phyloP scores from a whole-genome alignment of 2,797 vertebrate genomes.

The Alcedo quadribrachys region DNA sequence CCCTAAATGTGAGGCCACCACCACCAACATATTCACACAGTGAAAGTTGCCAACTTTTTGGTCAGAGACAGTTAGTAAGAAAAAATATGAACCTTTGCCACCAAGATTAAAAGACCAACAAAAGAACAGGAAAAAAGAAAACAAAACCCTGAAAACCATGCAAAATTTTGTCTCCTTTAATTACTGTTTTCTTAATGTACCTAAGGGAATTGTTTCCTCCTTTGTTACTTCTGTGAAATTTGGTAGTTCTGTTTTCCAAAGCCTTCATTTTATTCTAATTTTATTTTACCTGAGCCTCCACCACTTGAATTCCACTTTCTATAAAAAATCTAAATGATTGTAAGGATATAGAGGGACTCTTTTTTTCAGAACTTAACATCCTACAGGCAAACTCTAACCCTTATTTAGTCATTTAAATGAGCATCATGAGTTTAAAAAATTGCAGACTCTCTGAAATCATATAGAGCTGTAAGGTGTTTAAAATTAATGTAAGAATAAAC shows the following conservation, averaged over 20 bases:
- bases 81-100: not conserved
- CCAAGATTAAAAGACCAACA: not conserved
- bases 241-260: not conserved
- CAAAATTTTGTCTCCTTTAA: not conserved
- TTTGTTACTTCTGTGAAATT: not conserved
- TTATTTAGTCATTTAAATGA: not conserved
- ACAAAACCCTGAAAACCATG: not conserved
- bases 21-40: not conserved
- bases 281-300: not conserved
- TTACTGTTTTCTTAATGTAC: not conserved
- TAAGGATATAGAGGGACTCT: not conserved
- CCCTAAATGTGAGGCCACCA: constrained; percentile 11
- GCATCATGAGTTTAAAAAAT: not conserved
- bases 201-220: not conserved
- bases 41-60: constrained; percentile 39
- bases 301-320: not conserved
- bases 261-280: not conserved
- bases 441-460: not conserved
- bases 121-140: not conserved
- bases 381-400: not conserved
- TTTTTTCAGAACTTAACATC: not conserved
- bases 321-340: not conserved
- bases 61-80: constrained; percentile 47
- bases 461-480: not conserved
- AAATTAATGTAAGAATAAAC: not conserved